Percentiles rank a stretch among this genome's conserved stretches.
Conservation (phyloP, 2,797 vertebrate genomes). For the Epinephelus awoara region DNA sequence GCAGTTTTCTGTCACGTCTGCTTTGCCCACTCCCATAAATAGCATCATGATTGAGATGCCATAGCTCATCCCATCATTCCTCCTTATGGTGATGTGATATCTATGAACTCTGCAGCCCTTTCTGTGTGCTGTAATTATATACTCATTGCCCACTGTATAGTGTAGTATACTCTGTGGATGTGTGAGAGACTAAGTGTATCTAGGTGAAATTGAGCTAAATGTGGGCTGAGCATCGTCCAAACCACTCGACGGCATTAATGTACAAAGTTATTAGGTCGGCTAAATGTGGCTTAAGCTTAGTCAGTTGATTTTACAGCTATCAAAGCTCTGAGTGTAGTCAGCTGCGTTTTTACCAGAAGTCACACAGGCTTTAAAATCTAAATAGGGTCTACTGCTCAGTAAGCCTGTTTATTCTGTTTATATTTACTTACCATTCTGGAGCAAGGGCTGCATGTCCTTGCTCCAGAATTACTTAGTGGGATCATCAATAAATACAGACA, state of each 20-base stretch:
- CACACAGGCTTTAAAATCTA: background rate
- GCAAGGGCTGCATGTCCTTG: background rate
- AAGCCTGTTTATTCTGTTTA: background rate
- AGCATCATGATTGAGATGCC: constrained; percentile 24
- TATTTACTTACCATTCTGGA: background rate
- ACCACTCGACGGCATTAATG: background rate
- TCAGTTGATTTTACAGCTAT: constrained; percentile 18
- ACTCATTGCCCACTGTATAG: background rate
- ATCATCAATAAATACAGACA: background rate
- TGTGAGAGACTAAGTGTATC: background rate
- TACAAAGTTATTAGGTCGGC: background rate
- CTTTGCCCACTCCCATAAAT: constrained; percentile 17
- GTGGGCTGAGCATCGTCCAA: background rate
- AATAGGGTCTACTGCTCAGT: background rate
- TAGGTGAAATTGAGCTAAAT: constrained; percentile 10
- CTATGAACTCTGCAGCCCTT: constrained; percentile 19
- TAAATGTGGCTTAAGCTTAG: constrained; percentile 21
- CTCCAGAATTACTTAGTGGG: background rate
- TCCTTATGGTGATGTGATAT: constrained; percentile 33
- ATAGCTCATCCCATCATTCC: constrained; percentile 23
- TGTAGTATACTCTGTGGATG: background rate
- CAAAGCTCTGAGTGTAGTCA: background rate
- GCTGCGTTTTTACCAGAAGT: constrained; percentile 10
- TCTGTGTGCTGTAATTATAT: constrained; percentile 28
- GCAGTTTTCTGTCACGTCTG: background rate